These are phyloP conservation scores for Shinisaurus crocodilurus DNA, from an alignment of 2,113 vertebrate species.

Conservation along the genomic window DNA sequence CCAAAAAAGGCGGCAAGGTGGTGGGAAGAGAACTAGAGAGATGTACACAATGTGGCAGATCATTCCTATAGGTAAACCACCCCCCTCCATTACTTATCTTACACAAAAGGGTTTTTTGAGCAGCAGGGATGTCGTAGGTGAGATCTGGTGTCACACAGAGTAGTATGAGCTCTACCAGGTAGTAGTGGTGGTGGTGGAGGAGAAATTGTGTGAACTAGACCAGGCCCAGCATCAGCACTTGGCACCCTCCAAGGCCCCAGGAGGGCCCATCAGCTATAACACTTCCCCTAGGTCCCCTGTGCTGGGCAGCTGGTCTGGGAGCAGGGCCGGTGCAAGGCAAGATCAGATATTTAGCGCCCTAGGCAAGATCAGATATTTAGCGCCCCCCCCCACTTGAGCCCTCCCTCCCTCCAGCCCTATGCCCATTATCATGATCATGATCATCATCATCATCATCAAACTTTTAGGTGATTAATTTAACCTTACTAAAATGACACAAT, in stretches of 20 bases:
- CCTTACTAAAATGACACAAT: too few species aligned
- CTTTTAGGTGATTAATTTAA: too few species aligned
- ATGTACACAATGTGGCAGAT: too few species aligned
- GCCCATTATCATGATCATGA: too few species aligned
- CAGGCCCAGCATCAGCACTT: neutral
- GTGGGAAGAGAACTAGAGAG: neutral
- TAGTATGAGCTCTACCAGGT: neutral
- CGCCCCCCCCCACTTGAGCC: too few species aligned
- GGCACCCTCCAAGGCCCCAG: neutral
- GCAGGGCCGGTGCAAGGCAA: too few species aligned
- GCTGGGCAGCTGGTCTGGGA: neutral
- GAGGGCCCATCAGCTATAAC: neutral
- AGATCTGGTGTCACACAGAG: neutral
- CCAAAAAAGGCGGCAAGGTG: neutral
- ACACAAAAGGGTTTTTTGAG: neutral
- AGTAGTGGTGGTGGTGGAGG: neutral
- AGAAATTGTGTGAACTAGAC: neutral
- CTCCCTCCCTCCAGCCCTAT: too few species aligned
- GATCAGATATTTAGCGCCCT: too few species aligned
- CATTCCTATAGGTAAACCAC: neutral
- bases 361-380: too few species aligned
- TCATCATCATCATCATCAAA: too few species aligned
- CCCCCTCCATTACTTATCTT: neutral
- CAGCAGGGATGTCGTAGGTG: neutral
- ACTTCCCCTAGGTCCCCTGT: neutral